Evolutionary conservation across 1,140 invertebrate species (phyloP).

Genomic region (Cydia fagiglandana): DNA sequence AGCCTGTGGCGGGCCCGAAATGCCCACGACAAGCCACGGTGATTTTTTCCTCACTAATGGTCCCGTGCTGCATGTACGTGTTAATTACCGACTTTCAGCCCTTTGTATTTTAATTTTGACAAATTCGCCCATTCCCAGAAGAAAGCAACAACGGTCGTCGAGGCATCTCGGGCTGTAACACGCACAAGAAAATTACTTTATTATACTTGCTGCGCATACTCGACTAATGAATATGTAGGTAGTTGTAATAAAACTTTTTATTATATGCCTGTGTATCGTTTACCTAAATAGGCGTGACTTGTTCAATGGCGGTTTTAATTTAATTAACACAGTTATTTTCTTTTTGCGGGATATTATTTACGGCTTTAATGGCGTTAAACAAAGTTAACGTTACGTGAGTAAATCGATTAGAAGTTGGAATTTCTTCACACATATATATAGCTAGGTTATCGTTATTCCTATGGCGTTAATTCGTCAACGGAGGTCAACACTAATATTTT

Average conservation of each 20-base stretch:
- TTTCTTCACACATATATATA: background rate
- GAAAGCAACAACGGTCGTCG: constrained; percentile 39
- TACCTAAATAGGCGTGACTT: constrained; percentile 55
- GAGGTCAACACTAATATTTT: too few species aligned
- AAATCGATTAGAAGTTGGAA: background rate
- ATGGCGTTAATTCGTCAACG: too few species aligned
- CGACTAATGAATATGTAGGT: constrained; percentile 55
- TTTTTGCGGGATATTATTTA: constrained; percentile 17
- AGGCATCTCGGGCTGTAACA: constrained; percentile 34
- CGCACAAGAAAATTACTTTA: constrained; percentile 58
- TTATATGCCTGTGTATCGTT: constrained; percentile 37
- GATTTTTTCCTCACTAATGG: constrained; percentile 31
- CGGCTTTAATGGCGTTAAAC: background rate
- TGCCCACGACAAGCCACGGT: constrained; percentile 20
- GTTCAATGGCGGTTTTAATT: constrained; percentile 48
- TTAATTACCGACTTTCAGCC: constrained; percentile 57
- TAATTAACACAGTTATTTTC: constrained; percentile 45
- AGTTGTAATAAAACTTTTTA: constrained; percentile 54
- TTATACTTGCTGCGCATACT: constrained; percentile 49
- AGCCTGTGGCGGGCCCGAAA: constrained; percentile 20
- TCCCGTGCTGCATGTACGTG: constrained; percentile 30
- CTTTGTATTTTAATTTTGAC: constrained; percentile 75
- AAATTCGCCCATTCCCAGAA: constrained; percentile 69
- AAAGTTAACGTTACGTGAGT: background rate
- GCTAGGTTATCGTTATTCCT: background rate